phyloP scores from a whole-genome alignment of 2,888 invertebrate species.

The Meliscaeva auricollis region DNA sequence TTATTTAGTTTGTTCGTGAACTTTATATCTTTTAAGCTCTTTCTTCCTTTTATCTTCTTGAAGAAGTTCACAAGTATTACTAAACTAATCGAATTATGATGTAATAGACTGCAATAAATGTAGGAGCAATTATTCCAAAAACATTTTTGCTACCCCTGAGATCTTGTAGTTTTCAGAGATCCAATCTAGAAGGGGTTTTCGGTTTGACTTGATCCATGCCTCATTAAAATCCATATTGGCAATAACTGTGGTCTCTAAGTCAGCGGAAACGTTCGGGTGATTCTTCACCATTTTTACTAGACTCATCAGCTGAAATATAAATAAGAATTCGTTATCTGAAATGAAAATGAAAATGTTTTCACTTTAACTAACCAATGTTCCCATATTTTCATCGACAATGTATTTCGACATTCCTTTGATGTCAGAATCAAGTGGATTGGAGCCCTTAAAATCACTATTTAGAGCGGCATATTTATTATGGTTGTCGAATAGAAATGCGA shows the following conservation, averaged over 20 bases:
- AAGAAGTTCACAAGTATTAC: too few species aligned
- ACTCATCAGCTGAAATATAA: conserved; percentile 76
- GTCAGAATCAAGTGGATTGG: conserved; percentile 80
- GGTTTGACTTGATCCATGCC: conserved; percentile 79
- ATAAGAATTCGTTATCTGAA: neutral
- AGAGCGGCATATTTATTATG: conserved; percentile 80
- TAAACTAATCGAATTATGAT: conserved; percentile 41
- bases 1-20: too few species aligned
- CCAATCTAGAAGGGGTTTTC: conserved; percentile 80
- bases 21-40: neutral
- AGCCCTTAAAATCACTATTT: conserved; percentile 78
- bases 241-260: conserved; percentile 77
- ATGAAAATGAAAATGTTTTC: neutral
- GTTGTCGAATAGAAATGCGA: conserved; percentile 86
- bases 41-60: neutral
- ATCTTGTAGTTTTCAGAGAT: conserved; percentile 56
- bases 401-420: conserved; percentile 79
- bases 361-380: conserved; percentile 76
- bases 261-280: conserved; percentile 71
- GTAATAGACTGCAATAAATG: conserved; percentile 20
- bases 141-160: conserved; percentile 26
- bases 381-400: conserved; percentile 78
- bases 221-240: conserved; percentile 77
- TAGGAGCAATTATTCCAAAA: conserved; percentile 21
- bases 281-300: conserved; percentile 78